These are phyloP conservation scores for Hormaphis cornu DNA, from an alignment of 1,140 invertebrate species.

Conservation along the genomic window DNA sequence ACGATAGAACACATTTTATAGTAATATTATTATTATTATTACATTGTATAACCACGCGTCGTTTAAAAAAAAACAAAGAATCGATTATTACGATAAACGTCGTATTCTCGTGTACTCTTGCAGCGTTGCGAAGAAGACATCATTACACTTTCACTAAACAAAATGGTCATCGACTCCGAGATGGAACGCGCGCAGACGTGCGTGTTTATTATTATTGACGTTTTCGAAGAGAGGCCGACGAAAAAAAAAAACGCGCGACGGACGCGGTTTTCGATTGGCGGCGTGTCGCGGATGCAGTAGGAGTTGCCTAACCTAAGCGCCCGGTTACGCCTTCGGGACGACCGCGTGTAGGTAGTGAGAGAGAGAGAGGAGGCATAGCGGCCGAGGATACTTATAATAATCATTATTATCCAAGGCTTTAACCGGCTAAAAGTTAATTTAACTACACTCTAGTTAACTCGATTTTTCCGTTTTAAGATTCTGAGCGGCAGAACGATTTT, in stretches of 20 bases:
- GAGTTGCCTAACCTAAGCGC: conserved; percentile 24
- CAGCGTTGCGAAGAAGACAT: background rate
- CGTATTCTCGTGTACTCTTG: background rate
- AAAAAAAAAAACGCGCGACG: background rate
- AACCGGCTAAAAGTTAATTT: too few species aligned
- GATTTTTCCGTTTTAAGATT: too few species aligned
- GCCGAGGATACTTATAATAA: background rate
- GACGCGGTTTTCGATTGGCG: background rate
- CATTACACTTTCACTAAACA: background rate
- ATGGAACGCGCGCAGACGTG: background rate
- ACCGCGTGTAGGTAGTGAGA: too few species aligned
- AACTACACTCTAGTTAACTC: too few species aligned
- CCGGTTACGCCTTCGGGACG: conserved; percentile 3
- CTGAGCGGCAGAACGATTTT: too few species aligned
- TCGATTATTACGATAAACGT: too few species aligned
- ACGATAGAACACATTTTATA: too few species aligned
- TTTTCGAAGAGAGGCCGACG: background rate
- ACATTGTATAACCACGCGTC: too few species aligned
- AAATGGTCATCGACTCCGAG: background rate
- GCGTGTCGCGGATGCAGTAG: background rate
- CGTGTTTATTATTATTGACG: background rate
- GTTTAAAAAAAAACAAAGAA: too few species aligned
- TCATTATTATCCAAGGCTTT: too few species aligned
- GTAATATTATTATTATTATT: too few species aligned
- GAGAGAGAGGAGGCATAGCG: too few species aligned